Conservation (phyloP, 2,113 vertebrate genomes). For the Pristiophorus japonicus region DNA sequence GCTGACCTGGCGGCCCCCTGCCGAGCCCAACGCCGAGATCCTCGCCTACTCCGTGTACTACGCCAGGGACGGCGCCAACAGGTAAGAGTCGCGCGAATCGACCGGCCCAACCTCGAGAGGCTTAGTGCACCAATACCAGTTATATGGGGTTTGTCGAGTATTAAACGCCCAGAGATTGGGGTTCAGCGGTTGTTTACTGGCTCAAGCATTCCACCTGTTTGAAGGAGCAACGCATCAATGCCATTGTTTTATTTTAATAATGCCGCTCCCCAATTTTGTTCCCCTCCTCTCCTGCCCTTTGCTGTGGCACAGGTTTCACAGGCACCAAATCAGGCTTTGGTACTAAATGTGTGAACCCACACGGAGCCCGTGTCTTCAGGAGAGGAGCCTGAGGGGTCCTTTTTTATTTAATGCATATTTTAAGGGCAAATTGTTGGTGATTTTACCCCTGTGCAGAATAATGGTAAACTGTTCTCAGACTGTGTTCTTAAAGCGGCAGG, state of each 20-base stretch:
- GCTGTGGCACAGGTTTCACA: too few species aligned
- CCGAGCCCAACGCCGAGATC: slow-evolving; percentile 85
- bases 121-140: not conserved
- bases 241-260: not conserved
- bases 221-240: not conserved
- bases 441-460: not conserved
- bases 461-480: not conserved
- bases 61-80: slow-evolving; percentile 79
- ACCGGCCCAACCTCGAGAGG: not conserved
- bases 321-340: too few species aligned
- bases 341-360: too few species aligned
- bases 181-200: not conserved
- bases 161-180: not conserved
- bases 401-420: not conserved
- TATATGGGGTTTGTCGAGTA: not conserved
- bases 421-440: not conserved
- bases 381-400: too few species aligned
- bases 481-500: not conserved
- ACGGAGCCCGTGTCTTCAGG: too few species aligned
- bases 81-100: slow-evolving; percentile 55
- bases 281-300: not conserved
- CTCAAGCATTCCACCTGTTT: not conserved
- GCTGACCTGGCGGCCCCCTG: slow-evolving; percentile 87
- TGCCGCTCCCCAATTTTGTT: not conserved
- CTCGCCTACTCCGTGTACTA: slow-evolving; percentile 94